A percentile compares a stretch with the other conserved stretches of the same genome.
Evolutionary conservation across 2,888 invertebrate species (phyloP).

Genomic region (Agriopis aurantiaria): DNA sequence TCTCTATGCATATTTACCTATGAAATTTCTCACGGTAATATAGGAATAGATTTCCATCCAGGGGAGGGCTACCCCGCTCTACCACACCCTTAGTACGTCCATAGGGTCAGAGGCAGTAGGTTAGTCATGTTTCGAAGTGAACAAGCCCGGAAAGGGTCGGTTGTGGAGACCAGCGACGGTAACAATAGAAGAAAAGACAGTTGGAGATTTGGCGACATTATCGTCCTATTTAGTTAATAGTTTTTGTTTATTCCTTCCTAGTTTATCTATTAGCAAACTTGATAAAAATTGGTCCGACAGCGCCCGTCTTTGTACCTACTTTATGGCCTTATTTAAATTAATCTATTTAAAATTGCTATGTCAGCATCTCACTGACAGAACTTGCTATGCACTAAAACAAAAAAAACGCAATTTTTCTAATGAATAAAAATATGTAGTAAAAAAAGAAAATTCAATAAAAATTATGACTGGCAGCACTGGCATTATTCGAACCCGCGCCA

Average conservation of each 20-base stretch:
- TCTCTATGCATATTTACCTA: no score
- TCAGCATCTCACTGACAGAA: no score
- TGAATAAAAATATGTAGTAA: no score
- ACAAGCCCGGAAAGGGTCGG: slow-evolving; percentile 25
- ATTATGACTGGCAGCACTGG: no score
- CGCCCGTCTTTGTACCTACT: neutral
- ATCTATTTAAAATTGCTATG: no score
- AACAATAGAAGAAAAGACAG: slow-evolving; percentile 13
- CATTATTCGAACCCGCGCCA: no score
- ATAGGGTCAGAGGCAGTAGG: slow-evolving; percentile 24
- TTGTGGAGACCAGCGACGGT: slow-evolving; percentile 13
- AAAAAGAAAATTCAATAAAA: no score
- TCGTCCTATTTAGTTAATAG: neutral
- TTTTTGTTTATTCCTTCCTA: neutral
- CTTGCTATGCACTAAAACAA: no score
- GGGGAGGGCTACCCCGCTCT: neutral
- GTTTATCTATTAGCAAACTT: neutral
- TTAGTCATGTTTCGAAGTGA: slow-evolving; percentile 14
- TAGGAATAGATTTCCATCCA: no score
- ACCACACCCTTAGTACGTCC: slow-evolving; percentile 12
- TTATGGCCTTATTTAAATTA: no score
- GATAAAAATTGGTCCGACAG: neutral
- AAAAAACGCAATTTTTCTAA: no score
- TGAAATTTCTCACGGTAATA: no score
- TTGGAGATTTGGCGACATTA: slow-evolving; percentile 8